A percentile compares a stretch with the other conserved stretches of the same genome.
Conservation (phyloP, 2,113 vertebrate species). For the Xerus inauris region DNA sequence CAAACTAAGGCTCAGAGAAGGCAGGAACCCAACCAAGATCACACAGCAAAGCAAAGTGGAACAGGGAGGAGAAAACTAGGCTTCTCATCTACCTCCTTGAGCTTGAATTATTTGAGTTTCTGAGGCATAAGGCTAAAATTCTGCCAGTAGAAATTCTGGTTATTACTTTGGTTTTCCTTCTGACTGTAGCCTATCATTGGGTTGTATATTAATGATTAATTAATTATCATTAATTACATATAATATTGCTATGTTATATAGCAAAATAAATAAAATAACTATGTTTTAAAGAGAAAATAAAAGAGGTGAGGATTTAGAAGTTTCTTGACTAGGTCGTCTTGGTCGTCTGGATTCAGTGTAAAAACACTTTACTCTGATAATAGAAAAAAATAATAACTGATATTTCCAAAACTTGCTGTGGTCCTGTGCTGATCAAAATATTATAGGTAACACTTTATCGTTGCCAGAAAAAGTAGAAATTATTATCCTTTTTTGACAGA, state of each 20-base stretch:
- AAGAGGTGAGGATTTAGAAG: not conserved
- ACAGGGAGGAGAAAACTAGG: not conserved
- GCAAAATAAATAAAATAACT: not conserved
- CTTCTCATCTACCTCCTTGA: not conserved
- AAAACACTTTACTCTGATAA: constrained; percentile 12
- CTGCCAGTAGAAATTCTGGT: not conserved
- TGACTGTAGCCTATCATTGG: not conserved
- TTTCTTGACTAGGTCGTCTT: not conserved
- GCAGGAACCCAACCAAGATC: not conserved
- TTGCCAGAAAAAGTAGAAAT: constrained; percentile 26
- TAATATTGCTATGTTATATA: no score
- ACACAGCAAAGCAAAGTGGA: not conserved
- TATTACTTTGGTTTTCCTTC: not conserved
- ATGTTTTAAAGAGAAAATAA: not conserved
- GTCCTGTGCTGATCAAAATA: constrained; percentile 20
- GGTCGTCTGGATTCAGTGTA: not conserved
- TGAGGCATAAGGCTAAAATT: not conserved
- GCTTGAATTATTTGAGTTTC: not conserved
- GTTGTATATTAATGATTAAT: no score
- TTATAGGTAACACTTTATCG: constrained; percentile 3
- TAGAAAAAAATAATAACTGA: not conserved
- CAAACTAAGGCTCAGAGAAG: not conserved
- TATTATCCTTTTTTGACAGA: not conserved
- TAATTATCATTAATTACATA: no score
- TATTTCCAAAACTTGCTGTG: not conserved